Conservation (phyloP, 1,140 invertebrate species). For the Akabosia matsudoensis region DNA sequence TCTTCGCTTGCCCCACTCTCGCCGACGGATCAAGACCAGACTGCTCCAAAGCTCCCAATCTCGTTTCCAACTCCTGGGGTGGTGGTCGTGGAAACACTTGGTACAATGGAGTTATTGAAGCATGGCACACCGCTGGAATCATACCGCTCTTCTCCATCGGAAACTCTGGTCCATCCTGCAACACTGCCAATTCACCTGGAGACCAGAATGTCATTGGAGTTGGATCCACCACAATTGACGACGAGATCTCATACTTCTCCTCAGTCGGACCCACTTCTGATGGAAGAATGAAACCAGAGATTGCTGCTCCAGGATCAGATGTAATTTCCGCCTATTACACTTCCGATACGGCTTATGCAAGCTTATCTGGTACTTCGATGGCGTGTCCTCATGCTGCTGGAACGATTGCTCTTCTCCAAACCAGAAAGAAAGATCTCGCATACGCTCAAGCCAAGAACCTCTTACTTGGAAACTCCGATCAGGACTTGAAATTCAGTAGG, state of each 20-base stretch:
- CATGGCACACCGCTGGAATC: conserved; percentile 4
- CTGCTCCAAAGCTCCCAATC: conserved; percentile 22
- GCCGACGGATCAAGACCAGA: not conserved
- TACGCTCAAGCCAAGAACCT: not conserved
- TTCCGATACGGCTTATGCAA: not conserved
- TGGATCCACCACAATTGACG: conserved; percentile 25
- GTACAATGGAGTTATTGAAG: conserved; percentile 3
- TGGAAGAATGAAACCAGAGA: conserved; percentile 30
- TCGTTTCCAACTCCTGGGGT: conserved; percentile 19
- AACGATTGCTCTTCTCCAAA: conserved; percentile 15
- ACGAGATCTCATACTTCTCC: conserved; percentile 28
- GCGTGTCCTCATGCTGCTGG: conserved; percentile 13
- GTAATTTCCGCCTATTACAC: conserved; percentile 19
- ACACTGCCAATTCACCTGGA: conserved; percentile 31
- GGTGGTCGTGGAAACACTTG: conserved; percentile 12
- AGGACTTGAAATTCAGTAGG: not conserved
- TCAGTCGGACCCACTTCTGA: conserved; percentile 17
- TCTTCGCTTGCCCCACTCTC: conserved; percentile 24
- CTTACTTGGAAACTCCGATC: not conserved
- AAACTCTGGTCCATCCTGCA: conserved; percentile 28
- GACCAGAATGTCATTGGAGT: conserved; percentile 38
- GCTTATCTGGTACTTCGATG: conserved; percentile 27
- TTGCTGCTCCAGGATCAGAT: conserved; percentile 24
- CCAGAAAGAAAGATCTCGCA: not conserved
- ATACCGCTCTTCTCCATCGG: conserved; percentile 32